Base-by-base conservation (phyloP, 2,797 vertebrate species). In the Cirrhinus molitorella region DNA sequence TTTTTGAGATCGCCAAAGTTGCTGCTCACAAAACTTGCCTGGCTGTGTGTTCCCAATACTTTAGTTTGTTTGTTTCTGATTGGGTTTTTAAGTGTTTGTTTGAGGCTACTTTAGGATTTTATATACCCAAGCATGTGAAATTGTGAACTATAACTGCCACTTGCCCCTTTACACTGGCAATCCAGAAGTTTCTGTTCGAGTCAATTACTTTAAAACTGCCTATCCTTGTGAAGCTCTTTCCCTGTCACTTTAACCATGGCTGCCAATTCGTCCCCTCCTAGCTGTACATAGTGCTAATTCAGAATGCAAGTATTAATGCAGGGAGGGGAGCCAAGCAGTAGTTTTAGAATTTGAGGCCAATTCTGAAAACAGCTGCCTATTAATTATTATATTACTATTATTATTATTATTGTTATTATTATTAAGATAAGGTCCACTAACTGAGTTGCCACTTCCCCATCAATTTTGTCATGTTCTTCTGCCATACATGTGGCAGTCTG, bases 381-480 rank as follows among this genome's bases (percentile, higher is more conserved):
- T 71, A 77, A 76, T 85, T 73, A 76, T 79, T 85, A 85, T 87
- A 81, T 89, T 88, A 88, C 83, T 92, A 84, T 90, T 91, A 85
- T 91, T 76, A 83, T 94, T 93, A 88, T 91, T 91, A 90, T 90
- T 92, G 83, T 86, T 85, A 87, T 92, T 89, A 91, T 92, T 92
- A 90, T 93, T 88, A 92, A 82, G 80, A 81, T 74, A 78, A 92
- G 91, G 88, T 83, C 91, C 87, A 94, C 89, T 88, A 88, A 90
- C 85, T 89, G 77, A 94, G 93, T 93, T 95, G 95, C 95, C 95
- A 95, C 94, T 91, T 93, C 93, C 95, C 93, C 94, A 94, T 95
- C 92, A 91, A 89, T 95, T 94, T 89, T 93, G 92, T 92, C 94
- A 91, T 92, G 92, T 87, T 92, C 91, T 89, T 94, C 92, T 95